These are phyloP conservation scores for Phyto melanocephala DNA, from an alignment of 2,888 invertebrate species.

Conservation along the genomic window DNA sequence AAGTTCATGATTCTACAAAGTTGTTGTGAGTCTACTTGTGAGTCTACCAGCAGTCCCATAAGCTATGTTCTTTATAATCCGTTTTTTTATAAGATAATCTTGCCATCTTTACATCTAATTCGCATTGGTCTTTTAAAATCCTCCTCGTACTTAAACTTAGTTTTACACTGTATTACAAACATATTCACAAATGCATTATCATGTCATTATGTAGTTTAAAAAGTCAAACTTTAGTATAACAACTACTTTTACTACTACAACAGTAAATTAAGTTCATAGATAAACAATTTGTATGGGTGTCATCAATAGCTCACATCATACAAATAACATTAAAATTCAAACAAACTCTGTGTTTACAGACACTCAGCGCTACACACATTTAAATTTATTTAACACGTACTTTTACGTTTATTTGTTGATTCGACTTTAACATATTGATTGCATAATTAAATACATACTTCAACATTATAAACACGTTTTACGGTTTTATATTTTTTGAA, in stretches of 20 bases:
- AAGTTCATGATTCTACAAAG: too few relatives aligned
- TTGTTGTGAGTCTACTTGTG: too few relatives aligned
- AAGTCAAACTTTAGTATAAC: not conserved
- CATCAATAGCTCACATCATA: slow-evolving; percentile 39
- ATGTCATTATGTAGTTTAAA: slow-evolving; percentile 2
- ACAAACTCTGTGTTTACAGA: too few relatives aligned
- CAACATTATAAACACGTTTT: not conserved
- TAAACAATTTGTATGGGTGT: slow-evolving; percentile 53
- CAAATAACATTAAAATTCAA: slow-evolving; percentile 31
- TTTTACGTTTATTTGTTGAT: not conserved
- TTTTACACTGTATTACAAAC: not conserved
- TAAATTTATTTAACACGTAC: slow-evolving; percentile 1
- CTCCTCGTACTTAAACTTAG: not conserved
- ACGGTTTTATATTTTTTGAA: not conserved
- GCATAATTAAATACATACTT: not conserved
- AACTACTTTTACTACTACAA: not conserved
- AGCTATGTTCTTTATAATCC: too few relatives aligned
- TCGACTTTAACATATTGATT: slow-evolving; percentile 33
- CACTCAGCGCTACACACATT: not conserved
- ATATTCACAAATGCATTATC: slow-evolving; percentile 21
- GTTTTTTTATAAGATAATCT: too few relatives aligned
- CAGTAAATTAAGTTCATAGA: slow-evolving; percentile 12
- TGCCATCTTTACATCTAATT: too few relatives aligned
- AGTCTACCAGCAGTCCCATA: too few relatives aligned
- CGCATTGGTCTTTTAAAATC: not conserved